phyloP scores from a whole-genome alignment of 2,797 vertebrate genomes.

The Enteromius afrohamiltoni region DNA sequence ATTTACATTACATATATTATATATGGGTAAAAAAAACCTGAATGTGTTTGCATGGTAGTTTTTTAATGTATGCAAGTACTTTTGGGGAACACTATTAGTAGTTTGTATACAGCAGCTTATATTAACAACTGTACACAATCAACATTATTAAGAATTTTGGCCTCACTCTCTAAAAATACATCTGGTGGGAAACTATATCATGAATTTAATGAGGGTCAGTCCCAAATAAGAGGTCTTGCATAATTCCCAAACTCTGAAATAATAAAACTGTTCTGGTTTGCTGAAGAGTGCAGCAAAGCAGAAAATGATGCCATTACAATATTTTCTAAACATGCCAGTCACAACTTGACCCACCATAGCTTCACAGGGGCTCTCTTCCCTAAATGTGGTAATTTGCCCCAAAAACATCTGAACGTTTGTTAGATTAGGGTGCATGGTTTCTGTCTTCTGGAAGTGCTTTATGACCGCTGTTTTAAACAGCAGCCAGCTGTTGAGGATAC shows the following conservation, averaged over 20 bases:
- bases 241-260: slow-evolving; percentile 69
- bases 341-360: slow-evolving; percentile 61
- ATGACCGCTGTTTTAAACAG: background rate
- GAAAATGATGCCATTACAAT: slow-evolving; percentile 77
- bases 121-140: background rate
- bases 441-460: slow-evolving; percentile 28
- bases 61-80: background rate
- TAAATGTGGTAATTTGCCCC: slow-evolving; percentile 62
- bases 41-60: background rate
- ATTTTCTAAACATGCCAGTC: slow-evolving; percentile 78
- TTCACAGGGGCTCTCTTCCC: slow-evolving; percentile 40
- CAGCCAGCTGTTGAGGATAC: slow-evolving; percentile 29
- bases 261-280: slow-evolving; percentile 80
- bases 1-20: background rate
- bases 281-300: slow-evolving; percentile 75
- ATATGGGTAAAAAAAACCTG: background rate
- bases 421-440: slow-evolving; percentile 30
- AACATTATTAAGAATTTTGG: slow-evolving; percentile 22
- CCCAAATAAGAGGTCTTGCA: slow-evolving; percentile 59
- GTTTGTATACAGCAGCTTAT: slow-evolving; percentile 7
- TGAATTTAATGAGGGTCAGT: slow-evolving; percentile 59
- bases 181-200: slow-evolving; percentile 73
- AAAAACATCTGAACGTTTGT: slow-evolving; percentile 61
- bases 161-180: slow-evolving; percentile 72
- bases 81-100: background rate